Conservation (phyloP, 2,113 vertebrate species). For the Sylvilagus bachmani region DNA sequence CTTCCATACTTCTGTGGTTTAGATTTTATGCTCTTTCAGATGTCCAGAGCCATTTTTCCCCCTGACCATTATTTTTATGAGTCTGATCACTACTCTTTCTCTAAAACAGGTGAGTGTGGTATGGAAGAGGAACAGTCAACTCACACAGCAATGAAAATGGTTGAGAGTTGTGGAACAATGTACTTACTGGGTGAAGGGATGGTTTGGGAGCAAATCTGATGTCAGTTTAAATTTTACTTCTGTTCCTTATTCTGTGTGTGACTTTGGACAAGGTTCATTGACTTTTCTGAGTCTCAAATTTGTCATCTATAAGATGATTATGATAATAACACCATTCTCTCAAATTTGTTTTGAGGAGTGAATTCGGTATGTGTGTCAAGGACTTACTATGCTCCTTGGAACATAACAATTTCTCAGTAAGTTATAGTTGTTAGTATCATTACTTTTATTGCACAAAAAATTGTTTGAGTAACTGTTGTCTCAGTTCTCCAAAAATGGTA, state of each 20-base stretch:
- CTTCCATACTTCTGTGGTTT: slow-evolving; percentile 7
- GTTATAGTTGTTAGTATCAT: neutral
- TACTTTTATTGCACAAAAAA: neutral
- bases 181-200: neutral
- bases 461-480: neutral
- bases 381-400: neutral
- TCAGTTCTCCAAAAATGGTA: neutral
- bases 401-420: neutral
- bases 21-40: slow-evolving; percentile 7
- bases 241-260: neutral
- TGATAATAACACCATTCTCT: neutral
- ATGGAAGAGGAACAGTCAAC: neutral
- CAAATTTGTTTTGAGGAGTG: slow-evolving; percentile 26
- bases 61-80: neutral
- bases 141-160: neutral
- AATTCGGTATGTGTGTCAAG: neutral
- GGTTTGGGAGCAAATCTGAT: slow-evolving; percentile 1
- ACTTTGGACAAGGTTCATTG: slow-evolving; percentile 34
- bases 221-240: slow-evolving; percentile 39
- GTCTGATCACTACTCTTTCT: neutral
- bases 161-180: too few species aligned
- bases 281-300: slow-evolving; percentile 7
- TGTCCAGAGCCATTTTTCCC: neutral
- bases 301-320: neutral
- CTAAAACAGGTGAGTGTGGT: neutral